phyloP scores from a whole-genome alignment of 2,888 invertebrate species.

The Agonum fuliginosum region DNA sequence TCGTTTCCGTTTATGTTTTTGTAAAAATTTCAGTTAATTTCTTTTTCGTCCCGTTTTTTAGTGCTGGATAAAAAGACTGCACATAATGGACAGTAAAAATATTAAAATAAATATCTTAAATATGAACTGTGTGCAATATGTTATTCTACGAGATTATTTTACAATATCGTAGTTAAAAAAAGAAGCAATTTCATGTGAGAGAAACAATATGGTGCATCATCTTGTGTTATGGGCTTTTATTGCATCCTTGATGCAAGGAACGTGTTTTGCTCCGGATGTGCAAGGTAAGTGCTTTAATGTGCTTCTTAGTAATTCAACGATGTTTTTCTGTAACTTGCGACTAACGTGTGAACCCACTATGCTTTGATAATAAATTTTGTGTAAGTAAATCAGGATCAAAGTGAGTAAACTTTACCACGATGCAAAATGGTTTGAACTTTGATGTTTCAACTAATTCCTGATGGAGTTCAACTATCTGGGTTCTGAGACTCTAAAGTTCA shows the following conservation, averaged over 20 bases:
- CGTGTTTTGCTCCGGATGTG: slow-evolving; percentile 10
- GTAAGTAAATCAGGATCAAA: slow-evolving; percentile 24
- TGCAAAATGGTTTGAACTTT: slow-evolving; percentile 12
- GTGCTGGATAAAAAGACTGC: too few relatives aligned
- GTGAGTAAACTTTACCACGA: slow-evolving; percentile 4
- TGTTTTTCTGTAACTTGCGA: neutral
- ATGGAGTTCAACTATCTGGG: neutral
- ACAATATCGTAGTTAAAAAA: neutral
- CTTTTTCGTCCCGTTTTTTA: too few relatives aligned
- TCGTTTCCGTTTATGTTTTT: too few relatives aligned
- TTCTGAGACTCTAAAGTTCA: neutral
- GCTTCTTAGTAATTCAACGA: neutral
- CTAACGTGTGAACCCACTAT: neutral
- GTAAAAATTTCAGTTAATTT: too few relatives aligned
- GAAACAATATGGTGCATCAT: slow-evolving; percentile 1
- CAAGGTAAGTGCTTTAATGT: slow-evolving; percentile 31
- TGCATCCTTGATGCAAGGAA: slow-evolving; percentile 3
- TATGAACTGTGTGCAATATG: too few relatives aligned
- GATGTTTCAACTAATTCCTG: slow-evolving; percentile 14
- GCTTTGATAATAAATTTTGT: slow-evolving; percentile 17
- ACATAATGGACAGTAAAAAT: too few relatives aligned
- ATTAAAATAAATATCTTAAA: neutral
- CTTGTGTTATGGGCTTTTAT: slow-evolving; percentile 9
- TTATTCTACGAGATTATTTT: neutral
- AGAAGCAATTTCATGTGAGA: neutral